These are phyloP conservation scores for Podarcis raffonei DNA, from an alignment of 2,113 vertebrate genomes.

Conservation along the genomic window DNA sequence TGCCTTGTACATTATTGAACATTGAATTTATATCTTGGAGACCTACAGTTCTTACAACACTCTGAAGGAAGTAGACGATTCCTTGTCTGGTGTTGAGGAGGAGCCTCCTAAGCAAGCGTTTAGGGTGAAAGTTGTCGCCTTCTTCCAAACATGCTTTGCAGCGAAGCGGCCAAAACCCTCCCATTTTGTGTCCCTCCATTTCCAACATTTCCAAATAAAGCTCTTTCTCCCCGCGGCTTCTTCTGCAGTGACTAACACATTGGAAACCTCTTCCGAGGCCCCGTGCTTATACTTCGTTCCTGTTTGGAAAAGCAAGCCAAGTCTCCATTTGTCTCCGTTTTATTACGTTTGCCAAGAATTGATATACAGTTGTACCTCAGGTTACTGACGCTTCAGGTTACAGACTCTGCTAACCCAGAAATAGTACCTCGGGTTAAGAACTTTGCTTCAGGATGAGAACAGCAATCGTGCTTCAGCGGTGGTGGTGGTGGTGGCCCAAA, in stretches of 20 bases:
- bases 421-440: no score
- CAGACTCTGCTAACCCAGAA: no score
- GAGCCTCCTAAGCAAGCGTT: background rate
- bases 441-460: no score
- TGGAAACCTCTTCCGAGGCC: background rate
- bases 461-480: no score
- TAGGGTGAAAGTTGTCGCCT: background rate
- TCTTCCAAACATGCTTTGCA: constrained; percentile 5
- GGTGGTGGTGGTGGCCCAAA: no score
- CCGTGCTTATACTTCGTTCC: constrained; percentile 49
- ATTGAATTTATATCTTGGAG: no score
- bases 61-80: background rate
- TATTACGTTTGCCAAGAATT: constrained; percentile 46
- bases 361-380: background rate
- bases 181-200: fast-evolving
- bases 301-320: constrained; percentile 62
- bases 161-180: background rate
- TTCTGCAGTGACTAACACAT: constrained; percentile 43
- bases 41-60: no score
- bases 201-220: constrained; percentile 65
- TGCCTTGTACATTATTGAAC: no score
- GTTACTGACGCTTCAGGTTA: no score
- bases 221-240: constrained; percentile 6
- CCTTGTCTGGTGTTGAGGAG: no score
- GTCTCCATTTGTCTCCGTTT: constrained; percentile 39